These are phyloP conservation scores for Vespertilio murinus DNA, from an alignment of 2,797 vertebrate genomes.

Conservation along the genomic window DNA sequence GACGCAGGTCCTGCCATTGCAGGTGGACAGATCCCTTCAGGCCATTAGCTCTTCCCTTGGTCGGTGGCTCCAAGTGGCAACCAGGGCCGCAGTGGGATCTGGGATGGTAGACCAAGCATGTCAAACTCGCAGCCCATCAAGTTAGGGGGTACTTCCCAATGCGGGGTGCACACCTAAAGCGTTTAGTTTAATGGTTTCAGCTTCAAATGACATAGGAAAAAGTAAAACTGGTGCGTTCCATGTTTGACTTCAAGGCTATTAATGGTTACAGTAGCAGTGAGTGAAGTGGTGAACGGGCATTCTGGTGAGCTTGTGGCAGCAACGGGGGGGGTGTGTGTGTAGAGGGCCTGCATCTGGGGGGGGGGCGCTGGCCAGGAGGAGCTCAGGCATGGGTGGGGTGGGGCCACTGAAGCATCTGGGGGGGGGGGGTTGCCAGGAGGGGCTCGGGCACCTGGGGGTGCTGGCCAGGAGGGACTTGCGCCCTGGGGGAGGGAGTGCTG, in stretches of 20 bases:
- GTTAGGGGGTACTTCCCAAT: not conserved
- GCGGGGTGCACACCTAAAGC: rapidly evolving
- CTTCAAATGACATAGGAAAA: not conserved
- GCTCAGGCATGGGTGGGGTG: no score
- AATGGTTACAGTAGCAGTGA: not conserved
- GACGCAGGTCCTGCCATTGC: not conserved
- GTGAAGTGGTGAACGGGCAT: not conserved
- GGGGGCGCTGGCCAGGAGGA: not conserved
- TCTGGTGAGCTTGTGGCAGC: not conserved
- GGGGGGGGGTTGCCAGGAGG: no score
- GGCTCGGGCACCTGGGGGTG: not conserved
- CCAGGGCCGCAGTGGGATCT: not conserved
- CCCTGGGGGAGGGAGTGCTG: no score
- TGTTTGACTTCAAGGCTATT: not conserved
- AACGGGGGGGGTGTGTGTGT: rapidly evolving
- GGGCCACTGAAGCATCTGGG: not conserved
- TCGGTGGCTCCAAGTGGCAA: not conserved
- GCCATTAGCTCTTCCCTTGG: not conserved
- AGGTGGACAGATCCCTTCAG: not conserved
- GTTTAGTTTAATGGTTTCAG: not conserved
- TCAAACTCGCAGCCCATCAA: no score
- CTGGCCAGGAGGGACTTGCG: not conserved
- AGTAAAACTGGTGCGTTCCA: rapidly evolving
- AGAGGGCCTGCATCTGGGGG: no score
- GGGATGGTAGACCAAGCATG: no score